Base-by-base conservation (phyloP, 2,888 invertebrate genomes). In the Lasius platythorax region DNA sequence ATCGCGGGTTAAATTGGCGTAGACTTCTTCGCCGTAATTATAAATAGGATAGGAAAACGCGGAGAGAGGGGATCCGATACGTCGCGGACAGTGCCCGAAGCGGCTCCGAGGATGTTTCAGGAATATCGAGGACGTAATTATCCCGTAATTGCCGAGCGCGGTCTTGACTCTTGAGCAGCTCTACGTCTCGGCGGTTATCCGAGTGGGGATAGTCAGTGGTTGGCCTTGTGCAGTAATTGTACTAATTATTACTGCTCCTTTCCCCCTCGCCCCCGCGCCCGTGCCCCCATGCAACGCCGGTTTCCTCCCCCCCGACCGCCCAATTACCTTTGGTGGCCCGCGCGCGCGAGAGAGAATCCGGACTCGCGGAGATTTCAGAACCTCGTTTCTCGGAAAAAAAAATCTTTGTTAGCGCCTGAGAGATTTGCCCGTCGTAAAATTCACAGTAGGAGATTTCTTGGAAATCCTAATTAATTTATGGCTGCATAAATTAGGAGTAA, bases 51-150 rank as follows among this genome's bases (percentile, higher is more conserved):
- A 88, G 79, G 66, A 83, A 72, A 68, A 33, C 70, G 64, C 74
- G 84, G 58, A 37, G 66, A 33, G 85, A 33, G 85, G 85, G 87
- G 88, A 87, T 85, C 85, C 88, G 85, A 82, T 85, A 90, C 91
- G 88, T 88, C 90, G 91, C 86, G 86, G 82, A 87, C 85, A 84
- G 83, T 87, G 95, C 90, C 89, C 84, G 89, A 79, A 91, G 90
- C 90, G 82, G 82, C 83, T 79, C 87, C 88, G 88, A 87, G 89
- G 92, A 93, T 91, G 92, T 94, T 94, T 94, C 93, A 93, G 92
- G 93, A 94, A 94, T 94, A 94, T 94, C 94, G 93, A 94, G 93
- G 93, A 94, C 94, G 94, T 94, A 94, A 94, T 94, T 94, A 94
- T 94, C 92, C 87, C 92, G 90, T 94, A 94, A 94, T 94, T 94